Evolutionary conservation across 2,888 invertebrate species (phyloP), one percentile per base, ranked within the genome.

Genomic region (Pseudococcus longispinus): DNA sequence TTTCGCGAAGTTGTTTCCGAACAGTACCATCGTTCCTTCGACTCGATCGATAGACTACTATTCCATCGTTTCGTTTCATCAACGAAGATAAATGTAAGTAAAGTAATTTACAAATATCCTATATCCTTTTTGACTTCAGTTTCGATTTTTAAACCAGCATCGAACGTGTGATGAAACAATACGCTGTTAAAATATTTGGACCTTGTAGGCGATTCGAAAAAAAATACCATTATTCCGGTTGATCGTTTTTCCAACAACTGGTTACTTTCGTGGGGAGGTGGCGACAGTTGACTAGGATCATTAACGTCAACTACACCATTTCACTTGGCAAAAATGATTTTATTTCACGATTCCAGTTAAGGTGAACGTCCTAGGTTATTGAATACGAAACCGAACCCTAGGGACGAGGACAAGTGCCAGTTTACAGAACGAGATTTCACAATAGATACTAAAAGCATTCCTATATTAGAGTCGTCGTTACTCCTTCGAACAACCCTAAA

Each of bases 371-470:
- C 74, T 32, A 15, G 26, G 11, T 29, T 11, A 15, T 37, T 70
- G 18, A 26, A 26, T 70, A 26, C 26, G 70, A 29, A 23, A 37
- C 60, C 23, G 9, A 60, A 60, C 74, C 18, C 32, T 3, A 74
- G 74, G 20, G 32, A 74, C 74, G 32, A 32, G 32, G 32, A 74
- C 74, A 74, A 74, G 74, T 74, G 74, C 4, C 11, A n/a, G 1
- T n/a, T 9, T 15, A 23, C 23, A 23, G 60, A 32, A n/a, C n/a
- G 18, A 18, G 15, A 29, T 6, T 20, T 37, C 6, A 74, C 74
- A 74, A 74, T 74, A 74, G 60, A 20, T 60, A 1, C 60, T 23
- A 60, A 60, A 60, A 60, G 74, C 74, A 37, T 74, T 74, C 32
- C 32, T 74, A 26, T 15, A 70, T 26, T 26, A 26, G 6, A 23